These are phyloP conservation scores for Carassius carassius DNA, from an alignment of 2,113 vertebrate species.

Conservation along the genomic window DNA sequence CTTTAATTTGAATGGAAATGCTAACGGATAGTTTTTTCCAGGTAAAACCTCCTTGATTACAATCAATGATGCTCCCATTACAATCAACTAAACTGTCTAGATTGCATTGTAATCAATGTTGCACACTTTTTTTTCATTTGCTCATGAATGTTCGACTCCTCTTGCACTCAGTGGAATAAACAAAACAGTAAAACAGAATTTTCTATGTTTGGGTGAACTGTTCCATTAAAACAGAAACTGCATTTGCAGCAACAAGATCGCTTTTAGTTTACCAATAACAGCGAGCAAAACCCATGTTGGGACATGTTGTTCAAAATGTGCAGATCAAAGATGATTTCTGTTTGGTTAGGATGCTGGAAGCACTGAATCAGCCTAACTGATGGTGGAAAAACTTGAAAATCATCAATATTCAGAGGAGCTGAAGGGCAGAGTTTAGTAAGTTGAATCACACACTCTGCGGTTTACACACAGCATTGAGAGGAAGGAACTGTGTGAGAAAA, in stretches of 20 bases:
- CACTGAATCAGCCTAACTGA: conserved; percentile 29
- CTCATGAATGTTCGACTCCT: neutral
- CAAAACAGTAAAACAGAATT: neutral
- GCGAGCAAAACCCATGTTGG: conserved; percentile 12
- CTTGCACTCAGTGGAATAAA: neutral
- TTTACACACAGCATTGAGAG: conserved; percentile 26
- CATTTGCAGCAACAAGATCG: conserved; percentile 1
- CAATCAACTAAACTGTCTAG: conserved; percentile 14
- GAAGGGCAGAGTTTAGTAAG: conserved; percentile 29
- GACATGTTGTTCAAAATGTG: conserved; percentile 37
- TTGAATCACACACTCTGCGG: conserved; percentile 5
- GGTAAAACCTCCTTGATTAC: conserved; percentile 27
- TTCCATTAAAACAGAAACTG: conserved; percentile 19
- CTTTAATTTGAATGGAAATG: neutral
- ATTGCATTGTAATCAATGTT: conserved; percentile 14
- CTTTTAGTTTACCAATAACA: conserved; percentile 17
- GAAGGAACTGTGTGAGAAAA: conserved; percentile 27
- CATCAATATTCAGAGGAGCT: conserved; percentile 43
- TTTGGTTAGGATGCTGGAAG: conserved; percentile 37
- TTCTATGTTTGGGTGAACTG: neutral
- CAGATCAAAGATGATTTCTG: conserved; percentile 35
- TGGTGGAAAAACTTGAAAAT: conserved; percentile 24
- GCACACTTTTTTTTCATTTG: neutral
- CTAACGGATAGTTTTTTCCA: neutral
- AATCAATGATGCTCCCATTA: conserved; percentile 8